A percentile compares a stretch with the other conserved stretches of the same genome.
Conservation (phyloP, 1,140 invertebrate species). For the Drosophila willistoni region DNA sequence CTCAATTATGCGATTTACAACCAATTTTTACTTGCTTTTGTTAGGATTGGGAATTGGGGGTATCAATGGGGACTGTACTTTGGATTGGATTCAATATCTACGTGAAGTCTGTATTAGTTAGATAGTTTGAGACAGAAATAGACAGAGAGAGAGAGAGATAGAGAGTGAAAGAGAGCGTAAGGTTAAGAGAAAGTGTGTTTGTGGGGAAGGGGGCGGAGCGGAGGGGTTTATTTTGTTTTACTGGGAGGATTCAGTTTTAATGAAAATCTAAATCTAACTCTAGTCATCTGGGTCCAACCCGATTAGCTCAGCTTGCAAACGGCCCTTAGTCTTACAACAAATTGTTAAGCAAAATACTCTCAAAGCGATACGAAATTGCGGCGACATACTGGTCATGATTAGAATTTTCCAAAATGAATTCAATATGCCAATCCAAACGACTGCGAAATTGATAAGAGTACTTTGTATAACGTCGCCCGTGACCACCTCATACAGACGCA, state of each 20-base stretch:
- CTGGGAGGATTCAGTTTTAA: conserved; percentile 1
- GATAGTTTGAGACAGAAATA: background rate
- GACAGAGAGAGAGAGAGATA: conserved; percentile 30
- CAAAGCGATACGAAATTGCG: conserved; percentile 94
- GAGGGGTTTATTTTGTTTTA: background rate
- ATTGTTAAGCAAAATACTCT: conserved; percentile 94
- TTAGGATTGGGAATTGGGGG: background rate
- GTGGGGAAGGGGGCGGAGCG: background rate
- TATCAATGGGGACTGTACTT: too few species aligned
- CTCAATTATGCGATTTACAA: conserved; percentile 20
- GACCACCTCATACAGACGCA: conserved; percentile 87
- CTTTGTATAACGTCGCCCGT: conserved; percentile 87
- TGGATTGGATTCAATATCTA: too few species aligned
- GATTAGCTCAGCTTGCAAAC: conserved; percentile 91
- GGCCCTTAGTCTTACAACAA: conserved; percentile 91
- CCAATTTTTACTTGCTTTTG: conserved; percentile 21
- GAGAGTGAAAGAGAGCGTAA: conserved; percentile 28
- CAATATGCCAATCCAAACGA: conserved; percentile 96
- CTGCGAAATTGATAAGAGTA: conserved; percentile 94
- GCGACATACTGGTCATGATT: conserved; percentile 93
- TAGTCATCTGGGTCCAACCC: conserved; percentile 93
- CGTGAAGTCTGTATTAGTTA: background rate
- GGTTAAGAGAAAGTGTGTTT: background rate
- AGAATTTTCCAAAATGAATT: conserved; percentile 98
- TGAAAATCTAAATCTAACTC: conserved; percentile 81